Evolutionary conservation across 2,888 invertebrate species (phyloP).

Genomic region (Leptopilina drosophilae): DNA sequence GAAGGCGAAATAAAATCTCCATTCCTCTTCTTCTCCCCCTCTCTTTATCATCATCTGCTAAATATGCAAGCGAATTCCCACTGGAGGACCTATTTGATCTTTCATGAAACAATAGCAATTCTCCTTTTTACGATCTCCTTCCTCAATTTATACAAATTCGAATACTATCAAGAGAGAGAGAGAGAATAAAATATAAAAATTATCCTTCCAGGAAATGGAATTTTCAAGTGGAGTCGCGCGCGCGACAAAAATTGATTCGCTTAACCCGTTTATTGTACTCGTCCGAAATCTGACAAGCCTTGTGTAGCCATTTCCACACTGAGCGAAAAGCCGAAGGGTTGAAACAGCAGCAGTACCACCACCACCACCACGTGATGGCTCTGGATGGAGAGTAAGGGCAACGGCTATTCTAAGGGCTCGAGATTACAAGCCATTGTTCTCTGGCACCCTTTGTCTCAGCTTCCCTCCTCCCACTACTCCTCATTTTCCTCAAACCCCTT

Average conservation of each 20-base stretch:
- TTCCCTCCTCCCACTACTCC: slow-evolving; percentile 53
- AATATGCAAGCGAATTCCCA: slow-evolving; percentile 44
- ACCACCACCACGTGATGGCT: slow-evolving; percentile 47
- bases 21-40: background rate
- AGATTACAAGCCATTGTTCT: slow-evolving; percentile 76
- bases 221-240: slow-evolving; percentile 62
- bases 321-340: slow-evolving; percentile 47
- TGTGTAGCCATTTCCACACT: slow-evolving; percentile 16
- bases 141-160: background rate
- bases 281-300: slow-evolving; percentile 62
- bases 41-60: background rate
- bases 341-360: slow-evolving; percentile 16
- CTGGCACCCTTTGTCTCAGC: slow-evolving; percentile 74
- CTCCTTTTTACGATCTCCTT: slow-evolving; percentile 54
- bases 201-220: slow-evolving; percentile 66
- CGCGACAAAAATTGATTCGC: slow-evolving; percentile 73
- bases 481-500: slow-evolving; percentile 39
- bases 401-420: slow-evolving; percentile 72
- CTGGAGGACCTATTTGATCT: slow-evolving; percentile 27
- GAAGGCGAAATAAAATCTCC: slow-evolving; percentile 14
- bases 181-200: slow-evolving; percentile 38
- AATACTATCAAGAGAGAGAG: no score
- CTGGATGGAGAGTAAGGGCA: slow-evolving; percentile 57
- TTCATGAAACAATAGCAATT: slow-evolving; percentile 23
- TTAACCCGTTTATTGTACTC: slow-evolving; percentile 71